A percentile compares a stretch with the other conserved stretches of the same genome.
Conservation (phyloP, 1,140 invertebrate species). For the Prorops nasuta region DNA sequence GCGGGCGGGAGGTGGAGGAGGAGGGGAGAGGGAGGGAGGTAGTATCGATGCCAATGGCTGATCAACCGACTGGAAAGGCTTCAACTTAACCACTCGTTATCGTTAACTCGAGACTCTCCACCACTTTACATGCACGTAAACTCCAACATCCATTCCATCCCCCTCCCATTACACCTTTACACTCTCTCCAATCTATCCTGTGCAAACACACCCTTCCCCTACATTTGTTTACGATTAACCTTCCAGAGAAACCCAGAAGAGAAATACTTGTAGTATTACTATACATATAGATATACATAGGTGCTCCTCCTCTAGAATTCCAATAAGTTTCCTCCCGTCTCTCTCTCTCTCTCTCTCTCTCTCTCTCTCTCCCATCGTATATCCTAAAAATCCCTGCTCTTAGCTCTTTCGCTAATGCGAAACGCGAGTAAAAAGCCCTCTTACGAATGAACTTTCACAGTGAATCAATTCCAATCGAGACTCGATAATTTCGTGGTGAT, state of each 20-base stretch:
- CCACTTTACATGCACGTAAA: neutral
- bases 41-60: neutral
- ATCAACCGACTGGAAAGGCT: neutral
- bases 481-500: too few species aligned
- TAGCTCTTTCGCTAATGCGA: too few species aligned
- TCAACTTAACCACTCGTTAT: neutral
- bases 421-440: too few species aligned
- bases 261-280: neutral
- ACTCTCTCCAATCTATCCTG: too few species aligned
- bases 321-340: neutral
- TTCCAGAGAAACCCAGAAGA: neutral
- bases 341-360: neutral
- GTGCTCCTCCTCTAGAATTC: neutral
- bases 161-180: too few species aligned
- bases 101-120: neutral
- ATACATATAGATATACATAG: slow-evolving; percentile 8
- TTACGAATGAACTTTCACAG: too few species aligned
- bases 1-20: neutral
- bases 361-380: too few species aligned
- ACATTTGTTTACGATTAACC: neutral
- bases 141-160: too few species aligned
- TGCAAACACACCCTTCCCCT: too few species aligned
- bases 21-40: neutral
- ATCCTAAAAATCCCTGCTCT: too few species aligned
- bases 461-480: too few species aligned